Percentiles rank a stretch among this genome's conserved stretches.
Conservation (phyloP, 2,113 vertebrate species). For the Perccottus glenii region DNA sequence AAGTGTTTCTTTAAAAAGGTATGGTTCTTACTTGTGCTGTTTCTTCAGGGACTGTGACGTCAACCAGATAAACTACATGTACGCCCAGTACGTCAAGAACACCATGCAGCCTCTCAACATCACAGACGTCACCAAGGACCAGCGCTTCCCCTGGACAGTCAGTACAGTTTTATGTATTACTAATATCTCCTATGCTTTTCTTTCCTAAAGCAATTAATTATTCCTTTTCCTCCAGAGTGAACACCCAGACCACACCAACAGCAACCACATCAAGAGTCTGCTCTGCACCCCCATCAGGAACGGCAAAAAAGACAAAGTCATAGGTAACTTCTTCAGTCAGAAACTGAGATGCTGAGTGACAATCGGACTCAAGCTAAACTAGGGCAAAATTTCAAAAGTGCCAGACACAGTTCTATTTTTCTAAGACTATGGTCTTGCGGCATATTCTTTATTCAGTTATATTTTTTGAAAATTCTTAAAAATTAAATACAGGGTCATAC, state of each 20-base stretch:
- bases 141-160: conserved; percentile 92
- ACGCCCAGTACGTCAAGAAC: conserved; percentile 93
- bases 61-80: conserved; percentile 95
- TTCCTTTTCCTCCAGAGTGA: conserved; percentile 83
- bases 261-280: conserved; percentile 88
- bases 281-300: conserved; percentile 96
- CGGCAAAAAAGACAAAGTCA: conserved; percentile 98
- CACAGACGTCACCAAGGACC: conserved; percentile 86
- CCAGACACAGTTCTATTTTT: too few species aligned
- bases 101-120: conserved; percentile 95
- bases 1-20: too few species aligned
- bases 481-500: too few species aligned
- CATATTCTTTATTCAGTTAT: too few species aligned
- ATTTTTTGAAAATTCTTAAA: too few species aligned
- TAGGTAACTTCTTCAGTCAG: conserved; percentile 86
- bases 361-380: too few species aligned
- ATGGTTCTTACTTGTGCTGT: too few species aligned
- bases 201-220: neutral
- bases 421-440: too few species aligned
- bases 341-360: too few species aligned
- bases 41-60: conserved; percentile 84
- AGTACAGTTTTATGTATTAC: conserved; percentile 56
- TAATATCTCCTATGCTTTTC: neutral
- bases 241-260: conserved; percentile 77
- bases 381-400: too few species aligned